Conservation (phyloP, 2,797 vertebrate species). For the Hyperoplus lanceolatus region DNA sequence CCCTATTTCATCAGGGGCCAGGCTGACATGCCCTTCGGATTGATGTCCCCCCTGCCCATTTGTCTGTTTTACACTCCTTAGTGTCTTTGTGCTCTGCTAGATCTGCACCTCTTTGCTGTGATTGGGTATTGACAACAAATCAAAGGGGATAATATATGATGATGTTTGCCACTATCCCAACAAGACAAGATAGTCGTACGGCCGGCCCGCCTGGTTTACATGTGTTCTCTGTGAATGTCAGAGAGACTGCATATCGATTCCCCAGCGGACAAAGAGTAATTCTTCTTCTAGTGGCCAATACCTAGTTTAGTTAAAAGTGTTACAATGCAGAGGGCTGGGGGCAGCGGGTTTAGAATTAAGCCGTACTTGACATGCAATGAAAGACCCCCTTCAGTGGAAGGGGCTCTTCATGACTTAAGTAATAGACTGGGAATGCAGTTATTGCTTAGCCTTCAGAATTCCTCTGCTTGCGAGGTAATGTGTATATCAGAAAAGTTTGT, state of each 20-base stretch:
- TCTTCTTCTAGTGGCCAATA: slow-evolving; percentile 80
- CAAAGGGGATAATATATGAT: slow-evolving; percentile 87
- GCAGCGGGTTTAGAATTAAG: slow-evolving; percentile 86
- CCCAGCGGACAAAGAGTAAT: slow-evolving; percentile 79
- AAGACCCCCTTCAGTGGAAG: slow-evolving; percentile 63
- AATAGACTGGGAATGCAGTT: slow-evolving; percentile 94
- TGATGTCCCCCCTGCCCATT: slow-evolving; percentile 86
- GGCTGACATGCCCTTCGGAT: slow-evolving; percentile 84
- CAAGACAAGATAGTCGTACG: slow-evolving; percentile 82
- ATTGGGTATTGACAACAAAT: slow-evolving; percentile 91
- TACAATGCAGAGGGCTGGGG: slow-evolving; percentile 70
- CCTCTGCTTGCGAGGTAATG: slow-evolving; percentile 92
- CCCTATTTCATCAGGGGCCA: slow-evolving; percentile 82
- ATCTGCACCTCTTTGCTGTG: slow-evolving; percentile 80
- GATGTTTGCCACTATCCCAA: slow-evolving; percentile 80
- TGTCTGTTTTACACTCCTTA: slow-evolving; percentile 87
- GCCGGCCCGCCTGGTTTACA: slow-evolving; percentile 81
- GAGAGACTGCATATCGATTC: slow-evolving; percentile 84
- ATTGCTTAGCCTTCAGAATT: slow-evolving; percentile 94
- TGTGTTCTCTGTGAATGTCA: slow-evolving; percentile 85
- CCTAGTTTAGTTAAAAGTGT: slow-evolving; percentile 83
- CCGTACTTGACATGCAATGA: slow-evolving; percentile 86
- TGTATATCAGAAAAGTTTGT: slow-evolving; percentile 98
- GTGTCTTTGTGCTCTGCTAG: slow-evolving; percentile 83
- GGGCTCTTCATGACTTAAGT: slow-evolving; percentile 87